Conservation (phyloP, 2,113 vertebrate genomes). For the Clarias magur region DNA sequence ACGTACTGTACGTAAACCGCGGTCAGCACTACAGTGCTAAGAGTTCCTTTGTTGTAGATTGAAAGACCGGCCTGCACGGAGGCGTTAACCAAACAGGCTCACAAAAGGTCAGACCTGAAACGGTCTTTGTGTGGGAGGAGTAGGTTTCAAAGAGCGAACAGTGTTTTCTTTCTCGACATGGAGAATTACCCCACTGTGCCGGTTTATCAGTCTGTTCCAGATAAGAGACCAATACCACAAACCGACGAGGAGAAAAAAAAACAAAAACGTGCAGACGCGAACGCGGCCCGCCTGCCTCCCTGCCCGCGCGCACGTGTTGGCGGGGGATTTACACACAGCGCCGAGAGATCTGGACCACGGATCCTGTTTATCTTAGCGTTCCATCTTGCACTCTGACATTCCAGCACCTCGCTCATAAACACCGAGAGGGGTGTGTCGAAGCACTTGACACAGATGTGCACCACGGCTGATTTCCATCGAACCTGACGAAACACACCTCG, state of each 20-base stretch:
- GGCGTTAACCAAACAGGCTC: neutral
- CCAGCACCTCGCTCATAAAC: slow-evolving; percentile 61
- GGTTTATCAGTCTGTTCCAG: slow-evolving; percentile 24
- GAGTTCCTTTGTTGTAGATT: slow-evolving; percentile 53
- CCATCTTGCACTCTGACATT: slow-evolving; percentile 48
- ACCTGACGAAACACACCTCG: slow-evolving; percentile 54
- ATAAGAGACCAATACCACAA: slow-evolving; percentile 44
- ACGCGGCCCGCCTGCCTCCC: neutral
- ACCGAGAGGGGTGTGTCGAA: slow-evolving; percentile 57
- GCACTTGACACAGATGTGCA: slow-evolving; percentile 68
- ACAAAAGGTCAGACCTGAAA: neutral
- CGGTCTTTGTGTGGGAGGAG: slow-evolving; percentile 3
- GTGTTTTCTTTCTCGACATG: slow-evolving; percentile 23
- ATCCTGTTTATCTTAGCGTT: slow-evolving; percentile 24
- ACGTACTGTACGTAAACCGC: slow-evolving; percentile 63
- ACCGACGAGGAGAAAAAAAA: slow-evolving; percentile 2
- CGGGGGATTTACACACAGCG: slow-evolving; percentile 57
- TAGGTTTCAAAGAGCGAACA: slow-evolving; percentile 1
- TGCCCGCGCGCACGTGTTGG: slow-evolving; percentile 31
- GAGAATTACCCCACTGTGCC: slow-evolving; percentile 16
- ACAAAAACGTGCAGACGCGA: neutral
- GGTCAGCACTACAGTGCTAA: slow-evolving; percentile 53
- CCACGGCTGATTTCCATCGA: slow-evolving; percentile 68
- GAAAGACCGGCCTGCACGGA: slow-evolving; percentile 21
- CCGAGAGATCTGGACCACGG: slow-evolving; percentile 38